phyloP scores from a whole-genome alignment of 2,113 vertebrate genomes.

The Empidonax alnorum region DNA sequence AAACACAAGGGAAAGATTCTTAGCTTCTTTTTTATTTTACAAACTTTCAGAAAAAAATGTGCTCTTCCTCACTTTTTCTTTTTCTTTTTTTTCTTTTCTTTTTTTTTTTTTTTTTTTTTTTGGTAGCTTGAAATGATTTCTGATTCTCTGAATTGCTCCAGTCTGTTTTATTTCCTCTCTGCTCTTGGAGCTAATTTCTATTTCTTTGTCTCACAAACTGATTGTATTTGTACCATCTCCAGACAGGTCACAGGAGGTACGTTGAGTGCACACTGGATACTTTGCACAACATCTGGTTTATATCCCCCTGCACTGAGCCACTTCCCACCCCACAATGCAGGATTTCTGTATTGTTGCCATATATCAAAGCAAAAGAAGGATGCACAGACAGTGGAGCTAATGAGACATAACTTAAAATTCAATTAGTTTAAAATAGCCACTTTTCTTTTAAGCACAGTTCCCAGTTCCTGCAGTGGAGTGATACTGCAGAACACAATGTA shows the following conservation, averaged over 20 bases:
- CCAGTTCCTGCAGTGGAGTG: background rate
- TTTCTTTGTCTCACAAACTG: slow-evolving; percentile 11
- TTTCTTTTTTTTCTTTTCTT: background rate
- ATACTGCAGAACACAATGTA: background rate
- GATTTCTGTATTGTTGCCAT: background rate
- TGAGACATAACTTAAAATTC: background rate
- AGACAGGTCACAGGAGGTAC: slow-evolving; percentile 36
- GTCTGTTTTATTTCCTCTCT: background rate
- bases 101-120: background rate
- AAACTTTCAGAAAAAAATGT: background rate
- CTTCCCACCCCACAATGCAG: background rate
- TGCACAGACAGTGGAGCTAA: background rate
- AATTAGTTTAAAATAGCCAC: background rate
- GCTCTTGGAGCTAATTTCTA: slow-evolving; percentile 1
- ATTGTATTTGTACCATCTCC: slow-evolving; percentile 22
- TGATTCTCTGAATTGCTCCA: background rate
- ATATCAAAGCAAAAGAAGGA: slow-evolving; percentile 12
- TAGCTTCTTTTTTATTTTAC: background rate
- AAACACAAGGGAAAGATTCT: background rate
- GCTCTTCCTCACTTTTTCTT: background rate
- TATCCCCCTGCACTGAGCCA: slow-evolving; percentile 23
- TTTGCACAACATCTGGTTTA: slow-evolving; percentile 53
- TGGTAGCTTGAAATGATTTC: background rate
- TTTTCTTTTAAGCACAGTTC: background rate
- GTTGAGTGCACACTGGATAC: background rate